A percentile compares a stretch with the other conserved stretches of the same genome.
Conservation (phyloP, 2,797 vertebrate species). For the Mormyrus hasselquistii region DNA sequence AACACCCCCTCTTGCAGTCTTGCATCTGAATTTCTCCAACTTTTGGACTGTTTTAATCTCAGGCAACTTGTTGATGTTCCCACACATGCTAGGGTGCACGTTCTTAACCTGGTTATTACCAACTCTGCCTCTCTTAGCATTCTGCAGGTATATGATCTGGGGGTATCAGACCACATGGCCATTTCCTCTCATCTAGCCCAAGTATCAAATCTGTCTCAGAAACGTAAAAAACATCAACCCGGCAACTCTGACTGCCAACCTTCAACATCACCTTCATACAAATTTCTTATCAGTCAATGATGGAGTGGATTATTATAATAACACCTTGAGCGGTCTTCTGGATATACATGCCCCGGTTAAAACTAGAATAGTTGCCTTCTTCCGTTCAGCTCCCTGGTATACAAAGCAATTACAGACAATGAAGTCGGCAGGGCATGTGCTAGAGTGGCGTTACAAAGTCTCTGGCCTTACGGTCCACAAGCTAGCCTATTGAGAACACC, state of each 20-base stretch:
- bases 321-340: not conserved
- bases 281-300: not conserved
- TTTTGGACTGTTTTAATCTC: not conserved
- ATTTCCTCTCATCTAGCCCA: not conserved
- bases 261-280: not conserved
- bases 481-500: not conserved
- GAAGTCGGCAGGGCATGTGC: not conserved
- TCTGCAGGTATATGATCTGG: not conserved
- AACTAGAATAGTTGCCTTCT: not conserved
- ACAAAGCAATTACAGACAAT: not conserved
- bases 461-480: not conserved
- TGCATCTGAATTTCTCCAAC: not conserved
- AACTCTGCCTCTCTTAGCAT: not conserved
- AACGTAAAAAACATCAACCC: not conserved
- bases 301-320: not conserved
- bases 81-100: not conserved
- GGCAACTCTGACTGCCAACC: not conserved
- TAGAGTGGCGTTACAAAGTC: not conserved
- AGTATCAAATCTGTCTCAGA: not conserved
- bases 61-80: slow-evolving; percentile 9
- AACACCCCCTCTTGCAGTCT: not conserved
- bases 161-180: not conserved
- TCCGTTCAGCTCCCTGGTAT: not conserved
- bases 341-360: not conserved
- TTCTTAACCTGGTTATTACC: not conserved